phyloP scores from a whole-genome alignment of 2,113 vertebrate species.

The Otocyon megalotis region DNA sequence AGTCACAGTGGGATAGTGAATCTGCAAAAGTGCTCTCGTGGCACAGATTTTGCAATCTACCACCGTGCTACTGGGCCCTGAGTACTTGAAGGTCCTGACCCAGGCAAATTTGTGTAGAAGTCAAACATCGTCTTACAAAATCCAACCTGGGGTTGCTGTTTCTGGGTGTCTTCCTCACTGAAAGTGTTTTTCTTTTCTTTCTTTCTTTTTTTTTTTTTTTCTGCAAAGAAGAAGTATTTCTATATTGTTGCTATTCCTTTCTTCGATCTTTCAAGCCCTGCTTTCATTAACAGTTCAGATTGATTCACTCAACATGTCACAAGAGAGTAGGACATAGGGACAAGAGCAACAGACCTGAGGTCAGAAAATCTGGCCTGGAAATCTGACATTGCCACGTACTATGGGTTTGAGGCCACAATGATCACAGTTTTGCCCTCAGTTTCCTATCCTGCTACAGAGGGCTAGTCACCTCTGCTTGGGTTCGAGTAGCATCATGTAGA shows the following conservation, averaged over 20 bases:
- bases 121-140: constrained; percentile 63
- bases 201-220: not conserved
- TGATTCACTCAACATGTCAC: not conserved
- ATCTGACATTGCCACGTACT: not conserved
- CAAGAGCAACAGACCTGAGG: not conserved
- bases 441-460: not conserved
- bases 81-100: constrained; percentile 47
- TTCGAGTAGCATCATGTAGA: no score
- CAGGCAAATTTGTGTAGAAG: constrained; percentile 37
- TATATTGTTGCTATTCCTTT: not conserved
- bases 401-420: not conserved
- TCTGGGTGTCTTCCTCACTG: not conserved
- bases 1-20: constrained; percentile 65
- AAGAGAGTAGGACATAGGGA: not conserved
- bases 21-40: constrained; percentile 13
- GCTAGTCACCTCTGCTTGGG: not conserved
- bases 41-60: constrained; percentile 33
- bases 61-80: constrained; percentile 24
- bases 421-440: not conserved
- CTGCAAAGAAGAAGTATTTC: not conserved
- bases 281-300: constrained; percentile 13
- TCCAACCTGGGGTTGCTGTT: not conserved
- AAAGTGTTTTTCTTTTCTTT: not conserved
- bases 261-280: not conserved
- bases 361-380: not conserved